Conservation (phyloP, 2,888 invertebrate genomes). For the Tetheella fluctuosa region DNA sequence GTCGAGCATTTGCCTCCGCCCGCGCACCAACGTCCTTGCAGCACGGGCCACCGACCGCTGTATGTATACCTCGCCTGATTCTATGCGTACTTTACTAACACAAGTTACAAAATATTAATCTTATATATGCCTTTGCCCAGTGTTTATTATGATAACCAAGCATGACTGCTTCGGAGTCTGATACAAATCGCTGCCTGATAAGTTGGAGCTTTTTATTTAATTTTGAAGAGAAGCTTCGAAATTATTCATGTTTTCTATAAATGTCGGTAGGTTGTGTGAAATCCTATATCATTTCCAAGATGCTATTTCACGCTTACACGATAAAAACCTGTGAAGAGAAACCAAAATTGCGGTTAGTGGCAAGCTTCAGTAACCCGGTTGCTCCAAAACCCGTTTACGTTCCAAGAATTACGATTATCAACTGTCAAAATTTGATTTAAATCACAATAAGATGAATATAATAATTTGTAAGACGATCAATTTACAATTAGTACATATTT, state of each 20-base stretch:
- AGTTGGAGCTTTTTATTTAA: not conserved
- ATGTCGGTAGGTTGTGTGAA: not conserved
- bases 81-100: slow-evolving; percentile 41
- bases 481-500: not conserved
- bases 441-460: not conserved
- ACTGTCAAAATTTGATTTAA: not conserved
- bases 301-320: slow-evolving; percentile 2
- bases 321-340: slow-evolving; percentile 9
- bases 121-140: slow-evolving; percentile 6
- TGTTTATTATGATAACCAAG: not conserved
- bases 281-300: not conserved
- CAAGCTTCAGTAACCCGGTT: slow-evolving; percentile 11
- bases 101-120: slow-evolving; percentile 36
- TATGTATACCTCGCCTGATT: slow-evolving; percentile 38
- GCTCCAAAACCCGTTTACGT: slow-evolving; percentile 7
- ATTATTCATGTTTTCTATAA: not conserved
- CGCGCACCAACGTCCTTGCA: slow-evolving; percentile 83
- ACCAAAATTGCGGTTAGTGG: slow-evolving; percentile 11
- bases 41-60: slow-evolving; percentile 74
- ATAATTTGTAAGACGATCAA: not conserved
- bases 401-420: slow-evolving; percentile 7
- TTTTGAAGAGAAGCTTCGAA: not conserved
- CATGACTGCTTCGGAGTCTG: not conserved
- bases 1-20: slow-evolving; percentile 67
- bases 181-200: not conserved